Evolutionary conservation across 2,797 vertebrate species (phyloP).

Genomic region (Sitta carolinensis): DNA sequence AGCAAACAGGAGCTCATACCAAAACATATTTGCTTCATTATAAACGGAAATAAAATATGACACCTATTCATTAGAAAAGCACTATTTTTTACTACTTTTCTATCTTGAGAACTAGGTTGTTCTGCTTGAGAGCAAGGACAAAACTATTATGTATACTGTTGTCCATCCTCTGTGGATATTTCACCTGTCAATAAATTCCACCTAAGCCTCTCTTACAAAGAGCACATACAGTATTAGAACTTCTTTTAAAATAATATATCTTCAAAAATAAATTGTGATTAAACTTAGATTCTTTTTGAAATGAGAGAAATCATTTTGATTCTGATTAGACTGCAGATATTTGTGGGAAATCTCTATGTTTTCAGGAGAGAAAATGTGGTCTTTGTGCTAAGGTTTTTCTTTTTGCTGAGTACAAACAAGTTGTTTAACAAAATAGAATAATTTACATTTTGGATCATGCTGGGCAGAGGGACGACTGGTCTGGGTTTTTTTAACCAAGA

Average conservation of each 20-base stretch:
- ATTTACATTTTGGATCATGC: rapidly evolving
- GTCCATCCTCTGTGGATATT: not conserved
- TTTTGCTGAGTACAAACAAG: not conserved
- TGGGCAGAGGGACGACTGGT: rapidly evolving
- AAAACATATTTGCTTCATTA: not conserved
- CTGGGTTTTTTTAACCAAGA: not conserved
- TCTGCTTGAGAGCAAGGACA: not conserved
- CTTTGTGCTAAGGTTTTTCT: not conserved
- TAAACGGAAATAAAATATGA: conserved; percentile 1
- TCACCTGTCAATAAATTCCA: not conserved
- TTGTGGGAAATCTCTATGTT: not conserved
- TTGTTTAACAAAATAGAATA: not conserved
- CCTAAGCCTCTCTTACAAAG: not conserved
- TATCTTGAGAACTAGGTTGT: not conserved
- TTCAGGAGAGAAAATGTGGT: not conserved
- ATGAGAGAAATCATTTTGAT: not conserved
- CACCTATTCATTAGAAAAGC: conserved; percentile 34
- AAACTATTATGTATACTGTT: not conserved
- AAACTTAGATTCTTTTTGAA: not conserved
- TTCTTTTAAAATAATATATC: not conserved
- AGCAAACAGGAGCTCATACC: not conserved
- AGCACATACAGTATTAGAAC: not conserved
- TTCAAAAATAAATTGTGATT: not conserved
- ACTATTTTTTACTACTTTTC: not conserved
- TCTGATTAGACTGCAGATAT: not conserved